Evolutionary conservation across 2,888 invertebrate species (phyloP).

Genomic region (Drosophila mettleri): DNA sequence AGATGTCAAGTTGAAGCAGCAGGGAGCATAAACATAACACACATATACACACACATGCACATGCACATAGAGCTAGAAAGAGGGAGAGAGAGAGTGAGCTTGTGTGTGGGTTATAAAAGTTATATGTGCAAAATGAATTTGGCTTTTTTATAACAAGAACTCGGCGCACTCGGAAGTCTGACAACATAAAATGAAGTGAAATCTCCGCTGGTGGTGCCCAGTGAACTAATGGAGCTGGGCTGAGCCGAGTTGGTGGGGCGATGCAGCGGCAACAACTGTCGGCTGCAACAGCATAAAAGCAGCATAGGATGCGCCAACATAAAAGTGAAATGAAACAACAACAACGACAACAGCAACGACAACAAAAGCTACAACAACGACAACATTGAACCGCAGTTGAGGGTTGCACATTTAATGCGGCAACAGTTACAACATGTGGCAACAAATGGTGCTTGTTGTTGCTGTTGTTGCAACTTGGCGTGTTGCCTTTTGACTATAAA

Average conservation of each 20-base stretch:
- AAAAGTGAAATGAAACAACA: conserved; percentile 67
- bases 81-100: conserved; percentile 9
- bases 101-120: conserved; percentile 56
- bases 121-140: conserved; percentile 80
- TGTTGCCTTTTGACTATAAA: conserved; percentile 76
- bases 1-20: conserved; percentile 62
- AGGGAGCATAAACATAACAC: conserved; percentile 53
- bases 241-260: conserved; percentile 4
- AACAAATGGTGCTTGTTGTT: conserved; percentile 62
- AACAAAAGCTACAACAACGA: conserved; percentile 32
- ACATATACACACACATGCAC: conserved; percentile 7
- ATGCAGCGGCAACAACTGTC: conserved; percentile 23
- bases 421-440: conserved; percentile 78
- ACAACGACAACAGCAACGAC: conserved; percentile 14
- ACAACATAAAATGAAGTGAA: conserved; percentile 80
- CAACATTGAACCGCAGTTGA: conserved; percentile 46
- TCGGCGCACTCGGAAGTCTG: conserved; percentile 77
- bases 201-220: conserved; percentile 76
- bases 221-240: conserved; percentile 52
- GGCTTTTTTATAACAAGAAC: conserved; percentile 79
- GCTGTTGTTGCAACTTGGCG: conserved; percentile 60
- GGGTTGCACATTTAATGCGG: conserved; percentile 71
- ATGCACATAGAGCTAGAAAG: background rate
- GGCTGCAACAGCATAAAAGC: conserved; percentile 62
- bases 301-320: conserved; percentile 66